These are phyloP conservation scores for Sceloporus tristichus DNA, from an alignment of 2,113 vertebrate genomes.

Conservation along the genomic window DNA sequence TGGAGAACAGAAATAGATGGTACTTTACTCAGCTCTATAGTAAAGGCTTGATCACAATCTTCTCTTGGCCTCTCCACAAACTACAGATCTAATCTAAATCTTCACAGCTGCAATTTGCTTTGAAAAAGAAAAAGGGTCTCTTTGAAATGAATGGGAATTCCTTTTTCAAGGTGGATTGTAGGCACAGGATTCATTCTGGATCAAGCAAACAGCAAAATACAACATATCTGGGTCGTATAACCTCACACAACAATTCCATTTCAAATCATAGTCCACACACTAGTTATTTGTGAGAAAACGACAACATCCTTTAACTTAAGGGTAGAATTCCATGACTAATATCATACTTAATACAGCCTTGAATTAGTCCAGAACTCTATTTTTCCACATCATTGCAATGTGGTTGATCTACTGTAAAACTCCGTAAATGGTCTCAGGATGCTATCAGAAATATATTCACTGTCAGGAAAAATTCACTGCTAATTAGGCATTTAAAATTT, in stretches of 20 bases:
- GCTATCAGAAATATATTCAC: background rate
- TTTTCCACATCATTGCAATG: background rate
- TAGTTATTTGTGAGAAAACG: background rate
- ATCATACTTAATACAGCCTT: background rate
- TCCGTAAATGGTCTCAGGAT: slow-evolving; percentile 22
- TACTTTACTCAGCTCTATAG: no score
- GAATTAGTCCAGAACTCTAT: background rate
- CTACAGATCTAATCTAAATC: no score
- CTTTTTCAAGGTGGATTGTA: background rate
- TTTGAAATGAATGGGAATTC: background rate
- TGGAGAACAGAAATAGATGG: no score
- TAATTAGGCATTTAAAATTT: background rate
- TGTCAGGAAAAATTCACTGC: slow-evolving; percentile 11
- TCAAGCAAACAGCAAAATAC: background rate
- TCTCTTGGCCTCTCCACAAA: no score
- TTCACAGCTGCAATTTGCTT: no score
- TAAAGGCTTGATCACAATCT: no score
- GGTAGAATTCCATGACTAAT: background rate
- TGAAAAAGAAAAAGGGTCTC: background rate
- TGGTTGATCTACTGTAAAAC: background rate
- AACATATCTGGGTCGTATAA: background rate
- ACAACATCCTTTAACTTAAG: background rate
- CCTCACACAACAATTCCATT: background rate
- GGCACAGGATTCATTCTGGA: background rate
- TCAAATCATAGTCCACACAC: background rate